Conservation (phyloP, 1,140 invertebrate genomes). For the Drosophila quadrilineata region DNA sequence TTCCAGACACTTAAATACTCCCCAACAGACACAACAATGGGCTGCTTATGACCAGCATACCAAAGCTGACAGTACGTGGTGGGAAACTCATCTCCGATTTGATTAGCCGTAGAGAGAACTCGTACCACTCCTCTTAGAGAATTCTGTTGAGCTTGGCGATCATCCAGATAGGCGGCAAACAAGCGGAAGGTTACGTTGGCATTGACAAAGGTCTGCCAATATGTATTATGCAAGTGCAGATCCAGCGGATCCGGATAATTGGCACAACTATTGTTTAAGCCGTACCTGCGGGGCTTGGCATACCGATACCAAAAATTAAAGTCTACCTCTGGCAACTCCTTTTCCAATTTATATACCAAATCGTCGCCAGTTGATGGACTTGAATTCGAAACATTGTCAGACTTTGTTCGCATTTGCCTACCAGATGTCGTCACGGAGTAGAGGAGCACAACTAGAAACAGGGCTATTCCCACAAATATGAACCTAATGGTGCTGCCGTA, state of each 20-base stretch:
- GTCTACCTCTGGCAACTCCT: slow-evolving; percentile 52
- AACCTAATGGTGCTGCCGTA: too few relatives aligned
- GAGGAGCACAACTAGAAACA: too few relatives aligned
- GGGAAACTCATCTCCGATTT: slow-evolving; percentile 86
- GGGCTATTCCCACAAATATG: too few relatives aligned
- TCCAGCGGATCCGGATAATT: slow-evolving; percentile 36
- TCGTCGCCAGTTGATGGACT: slow-evolving; percentile 7
- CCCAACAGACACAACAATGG: slow-evolving; percentile 87
- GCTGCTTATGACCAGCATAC: slow-evolving; percentile 89
- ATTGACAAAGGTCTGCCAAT: slow-evolving; percentile 89
- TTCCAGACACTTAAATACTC: slow-evolving; percentile 96
- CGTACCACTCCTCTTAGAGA: slow-evolving; percentile 83
- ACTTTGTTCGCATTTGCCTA: not conserved
- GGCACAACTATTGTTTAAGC: slow-evolving; percentile 34
- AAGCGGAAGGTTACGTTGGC: slow-evolving; percentile 92
- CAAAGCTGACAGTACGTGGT: slow-evolving; percentile 92
- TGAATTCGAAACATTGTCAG: not conserved
- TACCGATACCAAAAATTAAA: slow-evolving; percentile 38
- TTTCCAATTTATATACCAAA: slow-evolving; percentile 30
- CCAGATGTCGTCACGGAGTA: too few relatives aligned
- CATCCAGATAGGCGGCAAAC: slow-evolving; percentile 93
- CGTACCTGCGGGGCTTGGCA: slow-evolving; percentile 22
- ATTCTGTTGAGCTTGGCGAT: slow-evolving; percentile 84
- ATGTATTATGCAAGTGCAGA: slow-evolving; percentile 50
- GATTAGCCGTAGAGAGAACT: slow-evolving; percentile 92